Percentiles rank a stretch among this genome's conserved stretches.
Evolutionary conservation across 53 echinoderm and acorn worm genomes (phyloP).

Genomic region (Stichopus horrens): DNA sequence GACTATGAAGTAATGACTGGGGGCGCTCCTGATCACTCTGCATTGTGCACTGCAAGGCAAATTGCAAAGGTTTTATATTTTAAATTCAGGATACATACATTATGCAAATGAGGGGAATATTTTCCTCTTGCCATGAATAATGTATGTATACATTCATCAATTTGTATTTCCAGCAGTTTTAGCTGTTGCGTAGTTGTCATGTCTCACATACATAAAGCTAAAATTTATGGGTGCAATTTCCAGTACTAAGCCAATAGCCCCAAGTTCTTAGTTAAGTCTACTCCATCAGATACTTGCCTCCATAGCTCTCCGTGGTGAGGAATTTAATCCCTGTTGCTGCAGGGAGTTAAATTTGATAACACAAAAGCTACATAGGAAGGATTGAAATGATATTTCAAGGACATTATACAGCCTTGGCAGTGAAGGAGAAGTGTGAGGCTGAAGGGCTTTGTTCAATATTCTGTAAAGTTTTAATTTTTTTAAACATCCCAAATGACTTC

Average conservation of each 20-base stretch:
- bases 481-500: background rate
- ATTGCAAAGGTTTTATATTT: too few species aligned
- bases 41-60: too few species aligned
- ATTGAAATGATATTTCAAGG: background rate
- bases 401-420: background rate
- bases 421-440: background rate
- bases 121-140: background rate
- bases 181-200: background rate
- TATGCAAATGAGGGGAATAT: too few species aligned
- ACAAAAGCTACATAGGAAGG: background rate
- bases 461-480: background rate
- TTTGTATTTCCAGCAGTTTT: background rate
- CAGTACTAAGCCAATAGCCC: constrained; percentile 4
- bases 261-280: background rate
- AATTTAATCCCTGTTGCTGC: background rate
- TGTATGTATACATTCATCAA: background rate
- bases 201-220: background rate
- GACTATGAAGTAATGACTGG: background rate
- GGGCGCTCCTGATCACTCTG: background rate
- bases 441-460: constrained; percentile 11
- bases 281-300: background rate
- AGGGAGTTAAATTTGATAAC: background rate
- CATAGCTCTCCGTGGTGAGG: background rate
- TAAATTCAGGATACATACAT: too few species aligned
- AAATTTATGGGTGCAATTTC: background rate